phyloP scores from a whole-genome alignment of 2,113 vertebrate genomes.

The Neolamprologus variostigma region DNA sequence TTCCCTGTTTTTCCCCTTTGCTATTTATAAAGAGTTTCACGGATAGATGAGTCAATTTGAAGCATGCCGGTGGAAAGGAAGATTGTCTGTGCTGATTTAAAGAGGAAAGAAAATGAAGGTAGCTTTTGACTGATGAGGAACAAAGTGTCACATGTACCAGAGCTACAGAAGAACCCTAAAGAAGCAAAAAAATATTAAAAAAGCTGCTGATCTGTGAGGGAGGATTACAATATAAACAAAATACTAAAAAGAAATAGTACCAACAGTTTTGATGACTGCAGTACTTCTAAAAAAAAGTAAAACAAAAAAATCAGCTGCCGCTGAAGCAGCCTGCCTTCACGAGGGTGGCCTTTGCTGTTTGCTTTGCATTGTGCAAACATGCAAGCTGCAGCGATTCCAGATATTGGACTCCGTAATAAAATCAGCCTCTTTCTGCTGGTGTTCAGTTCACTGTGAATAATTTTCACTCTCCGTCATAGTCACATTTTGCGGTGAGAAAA shows the following conservation, averaged over 20 bases:
- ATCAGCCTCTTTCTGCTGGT: not conserved
- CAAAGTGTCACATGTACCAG: not conserved
- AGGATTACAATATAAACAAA: not conserved
- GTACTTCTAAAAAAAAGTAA: not conserved
- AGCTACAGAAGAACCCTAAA: not conserved
- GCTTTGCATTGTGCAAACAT: slow-evolving; percentile 28
- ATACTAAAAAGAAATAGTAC: not conserved
- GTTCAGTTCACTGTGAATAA: not conserved
- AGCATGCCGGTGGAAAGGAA: not conserved
- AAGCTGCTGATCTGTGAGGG: not conserved
- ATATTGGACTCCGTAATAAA: slow-evolving; percentile 6
- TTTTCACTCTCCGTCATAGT: not conserved
- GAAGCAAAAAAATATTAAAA: not conserved
- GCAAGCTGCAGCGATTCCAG: not conserved
- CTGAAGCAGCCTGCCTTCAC: not conserved
- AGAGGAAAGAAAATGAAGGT: not conserved
- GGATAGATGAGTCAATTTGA: not conserved
- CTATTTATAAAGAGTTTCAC: not conserved
- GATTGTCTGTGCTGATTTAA: not conserved
- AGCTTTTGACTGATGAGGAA: not conserved
- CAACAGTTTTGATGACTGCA: not conserved
- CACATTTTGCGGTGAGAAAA: not conserved
- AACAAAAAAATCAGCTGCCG: not conserved
- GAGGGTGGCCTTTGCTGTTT: slow-evolving; percentile 38
- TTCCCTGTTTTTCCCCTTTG: not conserved